Evolutionary conservation across 2,113 vertebrate genomes (phyloP).

Genomic region (Barnardius zonarius): DNA sequence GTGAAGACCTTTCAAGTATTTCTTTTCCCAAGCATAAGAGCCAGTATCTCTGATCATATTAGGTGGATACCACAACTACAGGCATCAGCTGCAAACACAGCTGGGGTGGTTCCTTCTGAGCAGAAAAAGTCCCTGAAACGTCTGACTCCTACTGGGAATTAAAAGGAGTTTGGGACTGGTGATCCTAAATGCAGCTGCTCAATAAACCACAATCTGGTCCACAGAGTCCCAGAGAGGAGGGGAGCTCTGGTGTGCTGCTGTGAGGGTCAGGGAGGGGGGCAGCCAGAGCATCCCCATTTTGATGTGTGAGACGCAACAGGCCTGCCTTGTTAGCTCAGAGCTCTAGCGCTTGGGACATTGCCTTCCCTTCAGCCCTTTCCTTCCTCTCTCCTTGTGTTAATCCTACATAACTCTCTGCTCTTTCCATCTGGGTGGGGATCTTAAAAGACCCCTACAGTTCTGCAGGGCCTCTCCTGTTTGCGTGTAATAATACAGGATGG

Average conservation of each 20-base stretch:
- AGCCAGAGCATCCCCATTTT: neutral
- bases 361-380: slow-evolving; percentile 15
- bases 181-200: neutral
- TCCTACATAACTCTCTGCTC: slow-evolving; percentile 29
- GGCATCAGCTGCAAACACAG: neutral
- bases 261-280: neutral
- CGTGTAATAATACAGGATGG: slow-evolving; percentile 33
- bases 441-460: slow-evolving; percentile 45
- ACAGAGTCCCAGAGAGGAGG: neutral
- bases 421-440: slow-evolving; percentile 36
- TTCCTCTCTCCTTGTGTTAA: slow-evolving; percentile 40
- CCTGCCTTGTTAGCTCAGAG: slow-evolving; percentile 1
- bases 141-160: neutral
- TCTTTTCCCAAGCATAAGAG: neutral
- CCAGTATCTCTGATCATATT: neutral
- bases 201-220: neutral
- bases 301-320: neutral
- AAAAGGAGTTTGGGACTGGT: neutral
- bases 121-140: neutral
- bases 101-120: neutral
- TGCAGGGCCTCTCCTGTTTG: slow-evolving; percentile 43
- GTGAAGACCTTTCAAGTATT: neutral
- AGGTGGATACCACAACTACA: neutral
- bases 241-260: fast-evolving
- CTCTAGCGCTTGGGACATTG: neutral